phyloP scores from a whole-genome alignment of 2,113 vertebrate genomes.

The Pseudorasbora parva region DNA sequence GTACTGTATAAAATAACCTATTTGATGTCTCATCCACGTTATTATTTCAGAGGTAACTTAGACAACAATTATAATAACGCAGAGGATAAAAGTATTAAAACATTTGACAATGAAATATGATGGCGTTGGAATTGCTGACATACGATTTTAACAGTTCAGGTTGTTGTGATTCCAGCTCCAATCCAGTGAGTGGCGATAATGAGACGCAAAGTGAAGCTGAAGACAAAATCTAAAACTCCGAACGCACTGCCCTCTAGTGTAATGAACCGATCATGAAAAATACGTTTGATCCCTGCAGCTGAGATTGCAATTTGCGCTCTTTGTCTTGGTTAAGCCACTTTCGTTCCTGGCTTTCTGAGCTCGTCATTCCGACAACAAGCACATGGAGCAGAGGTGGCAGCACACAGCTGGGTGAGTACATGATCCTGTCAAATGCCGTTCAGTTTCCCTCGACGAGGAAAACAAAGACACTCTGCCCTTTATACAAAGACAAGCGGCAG shows the following conservation, averaged over 20 bases:
- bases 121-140: not conserved
- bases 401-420: constrained; percentile 7
- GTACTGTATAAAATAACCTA: too few species aligned
- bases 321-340: not conserved
- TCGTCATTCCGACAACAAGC: not conserved
- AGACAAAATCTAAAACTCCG: not conserved
- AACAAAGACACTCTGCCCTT: constrained; percentile 16
- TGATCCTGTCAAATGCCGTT: not conserved
- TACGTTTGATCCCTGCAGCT: constrained; percentile 3
- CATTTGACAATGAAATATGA: too few species aligned
- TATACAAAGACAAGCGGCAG: constrained; percentile 10
- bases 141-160: not conserved
- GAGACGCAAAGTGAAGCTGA: not conserved
- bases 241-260: constrained; percentile 36
- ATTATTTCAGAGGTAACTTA: not conserved
- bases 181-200: constrained; percentile 2
- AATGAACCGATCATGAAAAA: not conserved
- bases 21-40: not conserved
- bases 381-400: not conserved
- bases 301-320: constrained; percentile 20
- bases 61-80: not conserved
- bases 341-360: not conserved
- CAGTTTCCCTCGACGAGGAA: not conserved
- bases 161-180: not conserved
- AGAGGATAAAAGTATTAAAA: not conserved